phyloP scores from a whole-genome alignment of 2,888 invertebrate species.

The Perizoma flavofasciatum region DNA sequence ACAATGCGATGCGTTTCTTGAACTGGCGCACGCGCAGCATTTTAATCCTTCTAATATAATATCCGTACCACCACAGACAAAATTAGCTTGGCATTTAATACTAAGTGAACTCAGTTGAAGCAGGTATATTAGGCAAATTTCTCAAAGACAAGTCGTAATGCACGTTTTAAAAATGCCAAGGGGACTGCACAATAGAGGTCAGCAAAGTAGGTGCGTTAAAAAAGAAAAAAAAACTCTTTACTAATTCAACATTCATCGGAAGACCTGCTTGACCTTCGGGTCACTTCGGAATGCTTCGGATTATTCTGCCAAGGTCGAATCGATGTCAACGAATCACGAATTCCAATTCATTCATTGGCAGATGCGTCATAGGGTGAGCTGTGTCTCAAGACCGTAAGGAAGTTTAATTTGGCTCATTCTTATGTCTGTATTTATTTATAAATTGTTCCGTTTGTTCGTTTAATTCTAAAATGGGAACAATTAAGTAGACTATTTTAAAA shows the following conservation, averaged over 20 bases:
- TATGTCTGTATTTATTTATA: too few species aligned
- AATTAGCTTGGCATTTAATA: too few species aligned
- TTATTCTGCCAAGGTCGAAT: constrained; percentile 54
- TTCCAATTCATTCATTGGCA: constrained; percentile 42
- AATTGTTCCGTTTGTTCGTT: too few species aligned
- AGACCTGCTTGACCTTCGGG: constrained; percentile 49
- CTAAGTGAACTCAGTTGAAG: too few species aligned
- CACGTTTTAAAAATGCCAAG: constrained; percentile 29
- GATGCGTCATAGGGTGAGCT: constrained; percentile 45
- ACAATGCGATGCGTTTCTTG: constrained; percentile 63
- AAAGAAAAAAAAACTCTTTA: constrained; percentile 29
- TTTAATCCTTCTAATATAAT: constrained; percentile 37
- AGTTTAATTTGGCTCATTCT: neutral
- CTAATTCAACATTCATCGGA: constrained; percentile 44
- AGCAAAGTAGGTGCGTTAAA: constrained; percentile 19
- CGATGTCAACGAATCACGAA: constrained; percentile 55
- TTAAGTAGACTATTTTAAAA: too few species aligned
- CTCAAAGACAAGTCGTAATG: neutral
- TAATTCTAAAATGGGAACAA: too few species aligned
- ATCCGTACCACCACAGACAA: too few species aligned
- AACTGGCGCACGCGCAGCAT: constrained; percentile 56
- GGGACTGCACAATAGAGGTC: constrained; percentile 16
- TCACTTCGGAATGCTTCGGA: constrained; percentile 46
- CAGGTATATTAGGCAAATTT: too few species aligned
- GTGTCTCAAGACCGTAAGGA: neutral